Evolutionary conservation across 2,888 invertebrate genomes (phyloP), one percentile per base, ranked within the genome.

Genomic region (Sarcophaga carnaria): DNA sequence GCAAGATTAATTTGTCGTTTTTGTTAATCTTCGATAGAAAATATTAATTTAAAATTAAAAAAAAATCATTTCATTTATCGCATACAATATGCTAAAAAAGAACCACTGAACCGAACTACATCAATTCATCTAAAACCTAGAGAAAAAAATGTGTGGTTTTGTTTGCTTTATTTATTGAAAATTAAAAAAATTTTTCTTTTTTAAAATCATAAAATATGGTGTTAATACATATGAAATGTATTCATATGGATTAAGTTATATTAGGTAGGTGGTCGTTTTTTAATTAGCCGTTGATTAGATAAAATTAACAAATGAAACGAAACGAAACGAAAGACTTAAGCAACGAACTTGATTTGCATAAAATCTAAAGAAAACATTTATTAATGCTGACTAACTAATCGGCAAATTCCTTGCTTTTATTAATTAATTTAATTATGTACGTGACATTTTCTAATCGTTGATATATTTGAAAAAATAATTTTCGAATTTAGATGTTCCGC

Each of bases 1-100:
- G 72, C 72, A 76, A 86, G 47, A 86, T 77, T 74, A 86, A 80
- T 86, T 83, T 82, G 79, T 82, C 66, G 71, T 72, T 45, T 80
- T 82, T 20, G 22, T 82, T 79, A 76, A 83, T 77, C 82, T 76
- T 86, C 62, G 59, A 71, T 71, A 75, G 64, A 81, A 81, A 64
- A 47, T 66, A 49, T 49, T n/a, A 75, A 69, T 60, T n/a, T 71
- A 20, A 14, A 6, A 64, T 27, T 20, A 10, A 37, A 37, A 10
- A 37, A 37, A 37, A 37, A 37, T 37, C 0, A 6, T 6, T 37
- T 37, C 37, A 37, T 37, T 37, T 37, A 37, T 37, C 37, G 10
- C 8, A 37, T 37, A 37, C 37, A 37, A 8, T 37, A 37, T 37
- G 37, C 37, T 37, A 37, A 37, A 37, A 37, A 37, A 37, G 8